These are phyloP conservation scores for Metalampra italica DNA, from an alignment of 2,888 invertebrate species.

Conservation along the genomic window DNA sequence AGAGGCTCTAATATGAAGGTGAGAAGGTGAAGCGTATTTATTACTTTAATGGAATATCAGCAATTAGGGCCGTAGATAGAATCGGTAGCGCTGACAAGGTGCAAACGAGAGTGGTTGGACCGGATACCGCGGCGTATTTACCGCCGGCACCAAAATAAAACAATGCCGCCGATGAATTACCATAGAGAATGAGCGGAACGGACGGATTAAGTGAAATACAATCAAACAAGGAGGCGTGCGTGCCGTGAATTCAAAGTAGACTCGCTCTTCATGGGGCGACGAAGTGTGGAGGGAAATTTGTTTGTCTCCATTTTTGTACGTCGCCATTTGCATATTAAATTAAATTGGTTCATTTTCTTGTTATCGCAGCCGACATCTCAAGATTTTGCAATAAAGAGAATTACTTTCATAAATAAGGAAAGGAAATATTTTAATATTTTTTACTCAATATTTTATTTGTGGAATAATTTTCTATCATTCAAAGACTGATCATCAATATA, in stretches of 20 bases:
- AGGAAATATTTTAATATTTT: too few relatives aligned
- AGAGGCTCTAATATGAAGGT: constrained; percentile 63
- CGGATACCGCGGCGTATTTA: constrained; percentile 50
- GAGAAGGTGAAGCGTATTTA: constrained; percentile 69
- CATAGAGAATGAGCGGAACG: constrained; percentile 73
- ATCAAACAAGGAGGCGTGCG: constrained; percentile 64
- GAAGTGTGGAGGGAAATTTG: constrained; percentile 36
- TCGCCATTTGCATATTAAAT: constrained; percentile 24
- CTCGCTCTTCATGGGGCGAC: constrained; percentile 33
- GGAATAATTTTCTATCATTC: too few relatives aligned
- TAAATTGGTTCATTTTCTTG: constrained; percentile 20
- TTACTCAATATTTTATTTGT: too few relatives aligned
- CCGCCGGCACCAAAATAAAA: constrained; percentile 63
- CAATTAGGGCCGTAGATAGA: constrained; percentile 71
- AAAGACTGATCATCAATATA: too few relatives aligned
- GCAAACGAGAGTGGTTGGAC: constrained; percentile 72
- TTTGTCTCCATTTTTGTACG: constrained; percentile 36
- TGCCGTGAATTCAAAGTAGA: constrained; percentile 50
- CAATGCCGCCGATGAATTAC: constrained; percentile 69
- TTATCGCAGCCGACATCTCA: not conserved
- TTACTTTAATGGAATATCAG: constrained; percentile 76
- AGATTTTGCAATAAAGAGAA: not conserved
- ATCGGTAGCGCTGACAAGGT: constrained; percentile 76
- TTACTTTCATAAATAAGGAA: not conserved
- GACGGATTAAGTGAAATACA: constrained; percentile 71